phyloP scores from a whole-genome alignment of 2,113 vertebrate species.

The Neodon shergylaensis region DNA sequence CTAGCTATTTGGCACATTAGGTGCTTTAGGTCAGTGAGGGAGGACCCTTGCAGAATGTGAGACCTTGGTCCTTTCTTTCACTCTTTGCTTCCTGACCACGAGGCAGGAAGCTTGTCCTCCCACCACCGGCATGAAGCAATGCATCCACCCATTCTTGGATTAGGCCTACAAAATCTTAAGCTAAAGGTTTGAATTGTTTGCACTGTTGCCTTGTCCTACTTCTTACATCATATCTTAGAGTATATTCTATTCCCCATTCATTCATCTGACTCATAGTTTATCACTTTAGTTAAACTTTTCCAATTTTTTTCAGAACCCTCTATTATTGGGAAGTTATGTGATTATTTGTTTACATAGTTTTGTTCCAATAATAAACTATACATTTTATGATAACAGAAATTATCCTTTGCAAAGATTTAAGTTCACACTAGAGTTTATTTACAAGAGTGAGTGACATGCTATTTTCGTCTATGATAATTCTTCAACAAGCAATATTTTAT shows the following conservation, averaged over 20 bases:
- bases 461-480: conserved; percentile 21
- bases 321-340: not conserved
- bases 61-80: not conserved
- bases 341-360: not conserved
- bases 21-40: not conserved
- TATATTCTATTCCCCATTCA: not conserved
- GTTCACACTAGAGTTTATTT: conserved; percentile 37
- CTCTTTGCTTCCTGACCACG: not conserved
- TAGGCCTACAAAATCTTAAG: not conserved
- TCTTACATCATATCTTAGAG: not conserved
- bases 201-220: not conserved
- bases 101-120: rapidly evolving
- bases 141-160: not conserved
- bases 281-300: not conserved
- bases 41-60: not conserved
- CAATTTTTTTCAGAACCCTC: not conserved
- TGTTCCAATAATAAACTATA: not conserved
- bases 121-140: not conserved
- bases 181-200: not conserved
- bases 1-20: not conserved
- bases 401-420: not conserved
- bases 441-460: not conserved
- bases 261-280: not conserved
- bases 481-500: not conserved
- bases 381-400: not conserved